Percentiles rank a stretch among this genome's conserved stretches.
These are phyloP conservation scores for Macquaria australasica DNA, from an alignment of 2,113 vertebrate species.

Conservation along the genomic window DNA sequence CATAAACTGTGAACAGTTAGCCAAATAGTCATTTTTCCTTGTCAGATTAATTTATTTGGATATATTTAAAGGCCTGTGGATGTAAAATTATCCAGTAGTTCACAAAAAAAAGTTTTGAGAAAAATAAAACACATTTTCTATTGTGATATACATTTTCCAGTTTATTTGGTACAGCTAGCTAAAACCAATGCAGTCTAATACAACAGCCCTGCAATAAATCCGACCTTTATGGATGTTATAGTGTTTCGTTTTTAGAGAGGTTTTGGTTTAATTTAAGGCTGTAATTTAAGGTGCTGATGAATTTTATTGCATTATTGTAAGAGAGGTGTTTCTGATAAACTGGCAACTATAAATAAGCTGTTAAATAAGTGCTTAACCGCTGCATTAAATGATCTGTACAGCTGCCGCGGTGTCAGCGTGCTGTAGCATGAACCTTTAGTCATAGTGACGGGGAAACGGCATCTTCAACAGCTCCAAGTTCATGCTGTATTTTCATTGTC, in stretches of 20 bases:
- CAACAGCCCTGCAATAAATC: not conserved
- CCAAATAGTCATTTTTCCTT: not conserved
- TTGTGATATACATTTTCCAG: too few relatives aligned
- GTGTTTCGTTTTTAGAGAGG: too few relatives aligned
- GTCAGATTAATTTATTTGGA: not conserved
- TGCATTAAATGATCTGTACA: not conserved
- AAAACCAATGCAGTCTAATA: not conserved
- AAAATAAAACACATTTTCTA: too few relatives aligned
- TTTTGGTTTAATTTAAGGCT: not conserved
- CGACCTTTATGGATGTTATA: too few relatives aligned
- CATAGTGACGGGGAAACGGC: not conserved
- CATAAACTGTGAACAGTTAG: too few relatives aligned
- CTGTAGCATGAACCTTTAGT: not conserved
- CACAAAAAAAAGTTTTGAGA: too few relatives aligned
- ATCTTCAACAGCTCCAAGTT: slow-evolving; percentile 15
- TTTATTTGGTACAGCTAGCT: not conserved
- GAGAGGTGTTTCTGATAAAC: not conserved
- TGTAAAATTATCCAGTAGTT: not conserved
- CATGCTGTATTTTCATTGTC: slow-evolving; percentile 25
- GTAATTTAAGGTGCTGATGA: not conserved
- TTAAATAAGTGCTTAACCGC: too few relatives aligned
- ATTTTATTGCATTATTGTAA: not conserved
- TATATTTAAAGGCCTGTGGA: not conserved
- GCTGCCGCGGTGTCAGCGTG: not conserved
- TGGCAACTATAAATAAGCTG: too few relatives aligned